Evolutionary conservation across 2,888 invertebrate genomes (phyloP).

Genomic region (Harmothoe impar): DNA sequence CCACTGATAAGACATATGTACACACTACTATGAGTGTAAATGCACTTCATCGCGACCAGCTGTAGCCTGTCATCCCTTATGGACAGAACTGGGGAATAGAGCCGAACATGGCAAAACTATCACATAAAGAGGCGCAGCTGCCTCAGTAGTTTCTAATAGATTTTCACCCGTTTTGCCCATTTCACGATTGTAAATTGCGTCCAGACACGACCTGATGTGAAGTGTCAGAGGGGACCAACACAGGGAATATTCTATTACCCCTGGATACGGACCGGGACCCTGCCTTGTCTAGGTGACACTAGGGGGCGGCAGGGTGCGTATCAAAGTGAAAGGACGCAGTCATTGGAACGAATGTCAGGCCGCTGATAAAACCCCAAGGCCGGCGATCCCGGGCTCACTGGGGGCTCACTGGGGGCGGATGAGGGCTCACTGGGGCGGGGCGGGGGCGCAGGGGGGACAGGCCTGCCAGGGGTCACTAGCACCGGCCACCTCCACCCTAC

Average conservation of each 20-base stretch:
- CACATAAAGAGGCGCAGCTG: neutral
- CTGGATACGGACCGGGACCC: neutral
- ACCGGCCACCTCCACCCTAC: constrained; percentile 2
- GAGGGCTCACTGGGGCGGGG: no score
- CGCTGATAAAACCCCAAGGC: constrained; percentile 20
- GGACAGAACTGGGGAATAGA: no score
- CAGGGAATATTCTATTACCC: constrained; percentile 60
- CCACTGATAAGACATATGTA: no score
- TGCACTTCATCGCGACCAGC: no score
- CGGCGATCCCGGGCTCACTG: neutral
- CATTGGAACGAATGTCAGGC: constrained; percentile 59
- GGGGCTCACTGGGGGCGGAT: neutral
- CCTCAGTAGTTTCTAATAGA: neutral
- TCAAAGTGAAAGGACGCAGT: constrained; percentile 61
- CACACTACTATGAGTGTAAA: no score
- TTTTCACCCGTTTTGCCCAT: neutral
- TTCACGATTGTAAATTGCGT: neutral
- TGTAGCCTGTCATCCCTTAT: no score
- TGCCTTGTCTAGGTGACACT: constrained; percentile 36
- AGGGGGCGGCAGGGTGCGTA: constrained; percentile 50
- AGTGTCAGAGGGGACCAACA: constrained; percentile 47
- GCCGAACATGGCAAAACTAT: no score
- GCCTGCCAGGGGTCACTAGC: constrained; percentile 55
- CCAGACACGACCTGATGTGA: constrained; percentile 19
- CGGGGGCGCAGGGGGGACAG: neutral